Evolutionary conservation across 2,888 invertebrate species (phyloP).

Genomic region (Dryocosmus kuriphilus): DNA sequence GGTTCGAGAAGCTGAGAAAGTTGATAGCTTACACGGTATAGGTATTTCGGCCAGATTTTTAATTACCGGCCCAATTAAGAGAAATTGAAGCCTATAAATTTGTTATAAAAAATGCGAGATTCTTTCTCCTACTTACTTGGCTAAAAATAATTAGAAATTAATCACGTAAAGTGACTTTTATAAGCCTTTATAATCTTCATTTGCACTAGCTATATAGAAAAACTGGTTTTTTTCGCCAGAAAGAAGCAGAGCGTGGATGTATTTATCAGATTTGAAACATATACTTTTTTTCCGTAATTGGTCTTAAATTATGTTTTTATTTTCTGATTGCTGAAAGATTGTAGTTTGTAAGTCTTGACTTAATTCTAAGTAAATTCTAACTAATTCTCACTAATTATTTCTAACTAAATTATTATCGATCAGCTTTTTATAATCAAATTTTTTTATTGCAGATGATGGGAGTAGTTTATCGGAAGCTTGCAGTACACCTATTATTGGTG

Average conservation of each 20-base stretch:
- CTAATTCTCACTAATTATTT: no score
- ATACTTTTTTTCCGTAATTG: background rate
- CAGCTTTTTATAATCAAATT: slow-evolving; percentile 2
- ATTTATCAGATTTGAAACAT: slow-evolving; percentile 12
- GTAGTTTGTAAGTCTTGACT: no score
- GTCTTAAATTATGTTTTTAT: no score
- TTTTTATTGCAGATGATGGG: slow-evolving; percentile 71
- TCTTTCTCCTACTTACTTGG: background rate
- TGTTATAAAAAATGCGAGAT: background rate
- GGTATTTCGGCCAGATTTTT: background rate
- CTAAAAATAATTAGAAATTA: background rate
- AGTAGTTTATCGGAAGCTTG: slow-evolving; percentile 76
- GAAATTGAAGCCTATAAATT: background rate
- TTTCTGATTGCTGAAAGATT: no score
- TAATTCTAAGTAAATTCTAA: no score
- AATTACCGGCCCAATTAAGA: background rate
- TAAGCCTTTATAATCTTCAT: background rate
- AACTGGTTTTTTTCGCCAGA: slow-evolving; percentile 6
- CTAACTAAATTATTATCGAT: slow-evolving; percentile 5
- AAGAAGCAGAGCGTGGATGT: slow-evolving; percentile 33
- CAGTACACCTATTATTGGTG: slow-evolving; percentile 76
- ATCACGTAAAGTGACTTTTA: background rate
- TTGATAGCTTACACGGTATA: background rate
- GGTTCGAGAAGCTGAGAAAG: slow-evolving; percentile 20
- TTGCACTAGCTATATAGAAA: background rate